phyloP scores from a whole-genome alignment of 2,113 vertebrate species.

The Oophaga pumilio region DNA sequence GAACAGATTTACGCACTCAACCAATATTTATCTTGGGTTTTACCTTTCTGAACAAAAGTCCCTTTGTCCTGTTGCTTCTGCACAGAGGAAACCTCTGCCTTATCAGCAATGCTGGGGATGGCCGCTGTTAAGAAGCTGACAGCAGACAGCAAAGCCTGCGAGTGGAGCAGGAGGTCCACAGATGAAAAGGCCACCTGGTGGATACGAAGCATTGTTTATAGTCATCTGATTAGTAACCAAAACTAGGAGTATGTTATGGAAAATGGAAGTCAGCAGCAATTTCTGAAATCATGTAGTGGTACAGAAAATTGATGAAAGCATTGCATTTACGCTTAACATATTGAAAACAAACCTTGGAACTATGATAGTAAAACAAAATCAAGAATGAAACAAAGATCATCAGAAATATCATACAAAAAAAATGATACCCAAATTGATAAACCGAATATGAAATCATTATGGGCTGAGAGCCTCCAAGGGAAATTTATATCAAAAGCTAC shows the following conservation, averaged over 20 bases:
- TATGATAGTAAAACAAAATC: not conserved
- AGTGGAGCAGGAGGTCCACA: constrained; percentile 86
- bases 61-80: constrained; percentile 66
- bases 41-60: constrained; percentile 74
- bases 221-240: not conserved
- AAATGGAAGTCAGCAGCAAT: not conserved
- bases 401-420: not conserved
- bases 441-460: not conserved
- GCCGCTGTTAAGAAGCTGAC: constrained; percentile 80
- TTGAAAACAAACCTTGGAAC: not conserved
- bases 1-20: constrained; percentile 1
- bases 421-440: not conserved
- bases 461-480: too few relatives aligned
- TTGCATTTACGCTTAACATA: not conserved
- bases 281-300: too few relatives aligned
- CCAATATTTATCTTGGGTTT: constrained; percentile 29
- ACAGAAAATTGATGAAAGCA: not conserved
- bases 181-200: constrained; percentile 91
- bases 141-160: constrained; percentile 87
- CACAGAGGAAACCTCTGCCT: constrained; percentile 59
- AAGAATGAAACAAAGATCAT: not conserved
- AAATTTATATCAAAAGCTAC: too few relatives aligned
- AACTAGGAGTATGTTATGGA: not conserved
- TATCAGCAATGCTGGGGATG: constrained; percentile 65
- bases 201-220: constrained; percentile 28